Percentiles rank a stretch among this genome's conserved stretches.
Evolutionary conservation across 2,888 invertebrate genomes (phyloP).

Genomic region (Abrostola tripartita): DNA sequence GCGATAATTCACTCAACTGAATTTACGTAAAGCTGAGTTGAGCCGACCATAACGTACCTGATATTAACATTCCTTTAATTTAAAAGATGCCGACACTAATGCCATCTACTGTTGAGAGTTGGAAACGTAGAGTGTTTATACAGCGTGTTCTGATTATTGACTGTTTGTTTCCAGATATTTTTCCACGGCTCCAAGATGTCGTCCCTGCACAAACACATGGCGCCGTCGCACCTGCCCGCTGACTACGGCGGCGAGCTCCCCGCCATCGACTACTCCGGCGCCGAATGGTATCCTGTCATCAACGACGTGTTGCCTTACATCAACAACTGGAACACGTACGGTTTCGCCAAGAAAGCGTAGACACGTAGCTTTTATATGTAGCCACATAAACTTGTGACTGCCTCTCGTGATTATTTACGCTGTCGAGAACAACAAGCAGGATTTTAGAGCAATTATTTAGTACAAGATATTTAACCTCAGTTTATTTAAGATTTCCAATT

Average conservation of each 20-base stretch:
- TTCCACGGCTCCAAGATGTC: slow-evolving; percentile 95
- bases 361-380: slow-evolving; percentile 21
- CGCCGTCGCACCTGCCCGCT: slow-evolving; percentile 90
- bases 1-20: slow-evolving; percentile 5
- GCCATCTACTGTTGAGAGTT: slow-evolving; percentile 25
- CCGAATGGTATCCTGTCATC: slow-evolving; percentile 93
- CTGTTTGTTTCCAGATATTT: slow-evolving; percentile 89
- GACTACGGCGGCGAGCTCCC: slow-evolving; percentile 93
- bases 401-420: slow-evolving; percentile 16
- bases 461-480: slow-evolving; percentile 14
- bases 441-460: slow-evolving; percentile 2
- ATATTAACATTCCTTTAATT: neutral
- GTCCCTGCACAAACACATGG: slow-evolving; percentile 92
- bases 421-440: neutral
- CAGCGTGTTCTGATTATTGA: neutral
- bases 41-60: slow-evolving; percentile 11
- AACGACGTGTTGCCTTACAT: slow-evolving; percentile 90
- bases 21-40: slow-evolving; percentile 36
- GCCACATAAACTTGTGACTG: slow-evolving; percentile 27
- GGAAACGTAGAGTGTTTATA: neutral
- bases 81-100: neutral
- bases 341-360: slow-evolving; percentile 87
- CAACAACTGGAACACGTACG: slow-evolving; percentile 91
- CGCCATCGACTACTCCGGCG: slow-evolving; percentile 92
- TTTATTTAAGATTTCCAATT: neutral